Conservation (phyloP, 2,888 invertebrate genomes). For the Morpho achilles region DNA sequence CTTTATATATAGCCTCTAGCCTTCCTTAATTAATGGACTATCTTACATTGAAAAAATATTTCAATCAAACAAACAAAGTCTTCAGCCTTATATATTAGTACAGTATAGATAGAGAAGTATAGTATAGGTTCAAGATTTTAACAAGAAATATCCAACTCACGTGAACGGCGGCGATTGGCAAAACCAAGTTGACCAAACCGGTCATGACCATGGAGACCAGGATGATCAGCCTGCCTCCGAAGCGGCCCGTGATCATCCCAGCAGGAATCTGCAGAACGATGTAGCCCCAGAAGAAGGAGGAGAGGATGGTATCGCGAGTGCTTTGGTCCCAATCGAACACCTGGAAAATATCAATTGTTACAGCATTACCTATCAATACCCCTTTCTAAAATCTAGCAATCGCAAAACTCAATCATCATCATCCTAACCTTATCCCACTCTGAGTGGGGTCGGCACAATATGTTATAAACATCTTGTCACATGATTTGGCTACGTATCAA, state of each 20-base stretch:
- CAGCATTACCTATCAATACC: not conserved
- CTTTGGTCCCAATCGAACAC: constrained; percentile 78
- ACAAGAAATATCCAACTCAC: constrained; percentile 32
- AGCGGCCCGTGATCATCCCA: constrained; percentile 85
- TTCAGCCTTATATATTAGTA: no score
- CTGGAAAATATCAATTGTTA: constrained; percentile 42
- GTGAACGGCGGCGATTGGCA: constrained; percentile 54
- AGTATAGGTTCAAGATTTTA: no score
- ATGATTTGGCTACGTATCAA: no score
- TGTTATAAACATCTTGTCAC: no score
- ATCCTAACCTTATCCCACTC: no score
- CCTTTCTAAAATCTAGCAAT: not conserved
- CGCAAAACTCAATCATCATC: not conserved
- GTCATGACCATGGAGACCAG: constrained; percentile 63
- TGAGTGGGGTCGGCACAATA: no score
- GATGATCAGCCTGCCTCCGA: constrained; percentile 86
- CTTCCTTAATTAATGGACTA: no score
- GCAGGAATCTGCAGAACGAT: constrained; percentile 86
- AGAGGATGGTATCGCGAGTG: constrained; percentile 81
- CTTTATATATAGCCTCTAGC: no score
- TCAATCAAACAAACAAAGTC: no score
- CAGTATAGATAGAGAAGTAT: no score
- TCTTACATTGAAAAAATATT: no score
- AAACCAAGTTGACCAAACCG: constrained; percentile 54
- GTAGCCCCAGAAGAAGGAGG: constrained; percentile 92